Evolutionary conservation across 2,113 vertebrate genomes (phyloP), one percentile per base, ranked within the genome.

Genomic region (Sceloporus undulatus): DNA sequence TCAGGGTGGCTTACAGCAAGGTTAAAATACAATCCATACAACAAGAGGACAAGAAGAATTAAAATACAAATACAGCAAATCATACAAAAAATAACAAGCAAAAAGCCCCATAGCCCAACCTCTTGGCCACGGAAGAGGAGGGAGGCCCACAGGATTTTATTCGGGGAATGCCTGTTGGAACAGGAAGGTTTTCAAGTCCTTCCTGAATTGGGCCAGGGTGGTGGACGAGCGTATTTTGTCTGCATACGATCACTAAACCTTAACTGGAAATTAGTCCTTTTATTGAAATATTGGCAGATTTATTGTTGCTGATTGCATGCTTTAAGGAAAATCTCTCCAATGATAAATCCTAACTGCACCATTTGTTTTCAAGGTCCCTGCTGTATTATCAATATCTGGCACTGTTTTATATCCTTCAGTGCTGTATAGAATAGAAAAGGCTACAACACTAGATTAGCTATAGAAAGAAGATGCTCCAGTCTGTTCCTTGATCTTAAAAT

Each of bases 371-470:
- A 86, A 86, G 70, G 84, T 77, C 88, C 78, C 79, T 77, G 84
- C 84, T 85, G 34, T 56, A 75, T 89, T 89, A 85, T 88, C 82
- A 88, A 81, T 75, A 82, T 90, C 78, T 90, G 88, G 79, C 84
- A 82, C 62, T 75, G 40, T 75, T 89, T 54, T 76, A 76, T 23
- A 82, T 85, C 62, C 71, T 62, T 54, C 56, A 48, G 82, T 71
- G 62, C 48, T 78, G 13, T 27, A 16, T 5, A 71, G 42, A 77
- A 68, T 11, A 74, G 78, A 68, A 75, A 81, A 56, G 13, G 66
- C 77, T 54, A 19, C 38, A 65, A 68, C 25, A 68, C 71, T 68
- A 89, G 34, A 79, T 59, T 79, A 79, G 82, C 87, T 84, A 68
- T 29, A 84, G 25, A 40, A 29, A 85, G 78, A 71, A 81, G 40